Evolutionary conservation across 2,113 vertebrate species (phyloP).

Genomic region (Rhizomys pruinosus): DNA sequence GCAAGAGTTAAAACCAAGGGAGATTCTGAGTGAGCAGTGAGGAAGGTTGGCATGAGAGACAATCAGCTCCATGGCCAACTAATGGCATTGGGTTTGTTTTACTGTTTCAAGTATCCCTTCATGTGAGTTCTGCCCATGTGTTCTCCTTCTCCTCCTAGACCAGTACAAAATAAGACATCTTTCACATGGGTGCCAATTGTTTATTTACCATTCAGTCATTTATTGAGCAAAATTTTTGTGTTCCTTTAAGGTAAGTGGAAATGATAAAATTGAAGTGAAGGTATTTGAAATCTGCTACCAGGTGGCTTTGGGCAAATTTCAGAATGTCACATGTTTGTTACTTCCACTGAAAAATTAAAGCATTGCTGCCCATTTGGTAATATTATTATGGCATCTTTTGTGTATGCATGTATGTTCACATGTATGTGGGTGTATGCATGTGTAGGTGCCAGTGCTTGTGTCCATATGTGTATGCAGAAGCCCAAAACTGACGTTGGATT

Average conservation of each 20-base stretch:
- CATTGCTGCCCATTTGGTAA: not conserved
- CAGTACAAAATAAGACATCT: not conserved
- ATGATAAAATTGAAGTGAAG: not conserved
- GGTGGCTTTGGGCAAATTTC: not conserved
- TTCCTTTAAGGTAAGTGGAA: slow-evolving; percentile 10
- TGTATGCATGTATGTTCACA: too few relatives aligned
- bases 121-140: not conserved
- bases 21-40: not conserved
- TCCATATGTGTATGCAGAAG: too few relatives aligned
- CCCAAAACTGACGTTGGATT: not conserved
- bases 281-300: not conserved
- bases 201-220: slow-evolving; percentile 12
- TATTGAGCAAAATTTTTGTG: not conserved
- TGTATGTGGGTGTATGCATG: not conserved
- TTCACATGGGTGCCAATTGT: not conserved
- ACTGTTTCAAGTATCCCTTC: not conserved
- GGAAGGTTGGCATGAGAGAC: not conserved
- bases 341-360: not conserved
- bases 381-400: not conserved
- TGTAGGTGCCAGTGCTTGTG: not conserved
- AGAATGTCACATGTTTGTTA: not conserved
- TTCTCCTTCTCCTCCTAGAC: not conserved
- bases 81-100: not conserved
- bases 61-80: not conserved
- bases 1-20: not conserved